These are phyloP conservation scores for Steromphala cineraria DNA, from an alignment of 2,888 invertebrate species.

Conservation along the genomic window DNA sequence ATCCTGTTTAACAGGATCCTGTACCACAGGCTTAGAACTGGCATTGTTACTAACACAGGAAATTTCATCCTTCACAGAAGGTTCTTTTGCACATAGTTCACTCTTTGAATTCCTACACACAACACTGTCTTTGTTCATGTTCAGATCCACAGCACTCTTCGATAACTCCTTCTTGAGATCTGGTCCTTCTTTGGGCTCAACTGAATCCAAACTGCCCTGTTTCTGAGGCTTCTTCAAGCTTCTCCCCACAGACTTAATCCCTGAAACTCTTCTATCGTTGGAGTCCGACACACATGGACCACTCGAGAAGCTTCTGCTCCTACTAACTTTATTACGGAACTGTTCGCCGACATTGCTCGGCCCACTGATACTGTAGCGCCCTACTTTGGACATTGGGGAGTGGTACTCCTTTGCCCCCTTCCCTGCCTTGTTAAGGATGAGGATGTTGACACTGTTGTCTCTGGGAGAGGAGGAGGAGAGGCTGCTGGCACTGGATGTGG, in stretches of 20 bases:
- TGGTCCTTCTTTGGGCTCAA: background rate
- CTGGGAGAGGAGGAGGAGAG: slow-evolving; percentile 51
- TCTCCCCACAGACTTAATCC: background rate
- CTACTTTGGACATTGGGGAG: slow-evolving; percentile 8
- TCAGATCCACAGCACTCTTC: background rate
- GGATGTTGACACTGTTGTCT: slow-evolving; percentile 29
- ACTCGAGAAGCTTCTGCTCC: background rate
- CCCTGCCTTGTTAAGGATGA: slow-evolving; percentile 25
- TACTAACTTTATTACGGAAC: background rate
- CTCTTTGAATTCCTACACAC: background rate
- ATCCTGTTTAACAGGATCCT: no score
- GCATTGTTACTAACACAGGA: no score
- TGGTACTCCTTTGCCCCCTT: slow-evolving; percentile 16
- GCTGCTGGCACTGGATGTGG: slow-evolving; percentile 52
- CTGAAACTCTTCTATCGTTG: background rate
- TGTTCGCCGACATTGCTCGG: background rate
- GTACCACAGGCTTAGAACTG: no score
- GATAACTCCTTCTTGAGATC: background rate
- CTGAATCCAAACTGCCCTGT: background rate
- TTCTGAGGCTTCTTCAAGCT: background rate
- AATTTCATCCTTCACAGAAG: background rate
- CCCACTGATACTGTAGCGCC: background rate
- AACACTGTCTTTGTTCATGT: background rate
- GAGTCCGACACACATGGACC: background rate
- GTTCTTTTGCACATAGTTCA: background rate